Conservation (phyloP, 2,797 vertebrate genomes). For the Valencia hispanica region DNA sequence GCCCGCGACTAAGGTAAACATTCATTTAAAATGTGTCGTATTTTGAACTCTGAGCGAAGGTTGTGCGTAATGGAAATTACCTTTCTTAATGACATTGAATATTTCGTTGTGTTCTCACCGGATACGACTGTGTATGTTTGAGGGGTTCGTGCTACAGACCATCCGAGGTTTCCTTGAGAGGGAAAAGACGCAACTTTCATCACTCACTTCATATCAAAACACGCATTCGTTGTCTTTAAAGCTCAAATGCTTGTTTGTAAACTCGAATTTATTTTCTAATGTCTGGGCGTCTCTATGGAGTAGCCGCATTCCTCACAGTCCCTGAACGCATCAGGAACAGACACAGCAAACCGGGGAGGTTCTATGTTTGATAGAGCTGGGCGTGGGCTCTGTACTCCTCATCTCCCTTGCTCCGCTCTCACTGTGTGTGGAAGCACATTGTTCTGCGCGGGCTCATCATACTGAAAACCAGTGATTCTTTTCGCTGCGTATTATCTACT, state of each 20-base stretch:
- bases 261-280: background rate
- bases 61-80: background rate
- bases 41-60: background rate
- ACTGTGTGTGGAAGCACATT: constrained; percentile 78
- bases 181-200: background rate
- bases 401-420: constrained; percentile 45
- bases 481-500: constrained; percentile 38
- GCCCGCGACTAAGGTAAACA: background rate
- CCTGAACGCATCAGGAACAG: constrained; percentile 51
- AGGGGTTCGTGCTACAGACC: background rate
- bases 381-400: constrained; percentile 80
- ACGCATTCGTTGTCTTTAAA: background rate
- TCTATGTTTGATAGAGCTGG: constrained; percentile 74
- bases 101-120: background rate
- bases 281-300: background rate
- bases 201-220: background rate
- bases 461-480: constrained; percentile 56
- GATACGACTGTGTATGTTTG: background rate
- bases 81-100: background rate
- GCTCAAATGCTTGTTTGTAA: background rate
- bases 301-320: background rate
- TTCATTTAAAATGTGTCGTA: background rate
- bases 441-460: constrained; percentile 73
- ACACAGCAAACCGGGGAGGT: constrained; percentile 72
- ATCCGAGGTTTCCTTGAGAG: background rate